Evolutionary conservation across 2,113 vertebrate species (phyloP), one percentile per base, ranked within the genome.

Genomic region (Salvelinus sp.): DNA sequence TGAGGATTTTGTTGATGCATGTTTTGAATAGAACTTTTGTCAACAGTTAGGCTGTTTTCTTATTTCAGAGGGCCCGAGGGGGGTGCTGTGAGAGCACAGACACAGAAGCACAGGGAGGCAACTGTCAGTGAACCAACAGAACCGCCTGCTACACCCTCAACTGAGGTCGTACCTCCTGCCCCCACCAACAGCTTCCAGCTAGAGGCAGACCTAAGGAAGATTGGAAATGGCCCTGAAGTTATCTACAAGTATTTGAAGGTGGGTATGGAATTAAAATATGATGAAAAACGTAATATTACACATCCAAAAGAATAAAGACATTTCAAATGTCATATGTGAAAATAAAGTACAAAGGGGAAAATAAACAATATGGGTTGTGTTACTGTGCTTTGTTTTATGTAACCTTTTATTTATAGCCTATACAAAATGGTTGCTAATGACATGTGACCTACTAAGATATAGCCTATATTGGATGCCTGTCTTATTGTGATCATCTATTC

Each of bases 161-260:
- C 73, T n/a, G 68, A 82, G 1, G 14, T 80, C 30, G 73, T 95
- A 64, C 96, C 96, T 85, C 84, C 88, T n/a, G 72, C 95, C 73
- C 96, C 98, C 79, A 25, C 91, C 70, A 98, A 92, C 91, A 94
- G 96, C 73, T 98, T 98, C 83, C 96, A 98, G 79, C 94, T 99
- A 50, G 97, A 99, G 84, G 89, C 96, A 30, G 96, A 98, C 85
- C 93, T 99, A 72, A 94, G 97, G 75, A 95, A 93, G 82, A 88
- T 98, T 23, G 93, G 95, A 83, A 86, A 86, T 72, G 91, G 89
- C 54, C 95, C 96, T 0, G 89, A 96, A 82, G 75, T 84, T 16
- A 89, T 96, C 76, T 98, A 98, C 78, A 89, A 87, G 72, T 99
- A 99, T 78, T 84, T 99, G 57, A 96, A 94, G 94, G 98, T 99